Base-by-base conservation (phyloP, 2,888 invertebrate genomes). In the Orthosia gracilis region DNA sequence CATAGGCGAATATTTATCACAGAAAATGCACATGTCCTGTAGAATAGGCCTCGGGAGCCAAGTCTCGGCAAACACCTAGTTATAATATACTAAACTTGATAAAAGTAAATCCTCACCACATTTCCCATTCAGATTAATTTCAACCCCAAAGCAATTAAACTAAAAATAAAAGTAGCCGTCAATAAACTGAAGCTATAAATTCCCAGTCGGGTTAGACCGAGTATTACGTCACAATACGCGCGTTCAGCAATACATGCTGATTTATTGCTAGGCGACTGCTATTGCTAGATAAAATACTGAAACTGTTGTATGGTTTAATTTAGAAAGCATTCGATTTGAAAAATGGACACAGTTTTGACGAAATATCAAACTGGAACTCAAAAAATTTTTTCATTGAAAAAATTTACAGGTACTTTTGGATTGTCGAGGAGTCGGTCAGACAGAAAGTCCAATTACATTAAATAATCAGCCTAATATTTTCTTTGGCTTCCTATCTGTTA, bases 111-210 rank as follows among this genome's bases (percentile, higher is more conserved):
- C 17, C 2, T 13, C 4, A 11, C 23, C 4, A 45, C 40, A 72
- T 55, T 40, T 65, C 31, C 61, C 45, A 66, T 23, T 13, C 17
- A 54, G 49, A 73, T 67, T 49, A 59, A 78, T 67, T 73, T 57
- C 13, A 57, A 18, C 26, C 47, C 69, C n/a, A n/a, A 47, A 58
- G 13, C 49, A 40, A 52, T 54, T 69, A 69, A 15, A 62, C 49
- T 66, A 45, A 69, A 80, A 80, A 78, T 62, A 55, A 73, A 73
- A 71, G 64, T 67, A 70, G 40, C 69, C 47, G 57, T 76, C 69
- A 57, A 63, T 67, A 68, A 40, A 40, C 23, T 13, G 59, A 18
- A 11, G 71, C 74, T 49, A 85, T 85, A 85, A 85, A 85, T 85
- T 70, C 63, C 31, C 64, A 26, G 70, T 76, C 68, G 65, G 70